Base-by-base conservation (phyloP, 2,888 invertebrate genomes). In the Ptychoptera albimana region DNA sequence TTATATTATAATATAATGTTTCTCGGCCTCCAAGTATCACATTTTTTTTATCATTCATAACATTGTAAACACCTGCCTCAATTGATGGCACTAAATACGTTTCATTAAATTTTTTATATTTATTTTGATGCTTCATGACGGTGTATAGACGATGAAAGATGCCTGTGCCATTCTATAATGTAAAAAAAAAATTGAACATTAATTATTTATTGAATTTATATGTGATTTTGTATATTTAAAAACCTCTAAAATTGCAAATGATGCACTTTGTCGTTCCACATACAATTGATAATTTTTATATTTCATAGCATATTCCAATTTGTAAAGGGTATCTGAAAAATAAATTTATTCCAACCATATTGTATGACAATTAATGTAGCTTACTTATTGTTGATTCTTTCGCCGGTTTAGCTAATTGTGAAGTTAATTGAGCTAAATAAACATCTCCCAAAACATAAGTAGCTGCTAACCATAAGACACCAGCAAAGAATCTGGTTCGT, bases 391-490 rank as follows among this genome's bases (percentile, higher is more conserved):
- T 77, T 36, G 69, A 67, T 57, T 83, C 83, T 53, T 77, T 69
- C 0, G 80, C 79, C 2, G 83, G 83, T 42, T 75, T 69, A 0
- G 83, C 82, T 46, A 83, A 68, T 16, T 83, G 66, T 3, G 82
- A 82, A 9, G 82, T 83, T 48, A 83, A 60, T 60, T 82, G 82
- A 0, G 83, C 82, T 0, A 82, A 82, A 58, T 83, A 83, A 70
- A 83, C 79, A 58, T 82, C 82, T 0, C 79, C 80, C 41, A 83
- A 75, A 5, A 83, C 81, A 57, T 83, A 83, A 0, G 83, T 83
- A 2, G 80, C 79, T 29, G 79, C 77, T n/a, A 83, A 68, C 42
- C 80, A 80, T 39, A 82, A 71, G 3, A 82, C 62, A 29, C 79
- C 75, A 11, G 75, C 72, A n/a, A 82, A 71, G 38, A 81, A 70